Evolutionary conservation across 2,888 invertebrate species (phyloP), one percentile per base, ranked within the genome.

Genomic region (Bombyx huttoni): DNA sequence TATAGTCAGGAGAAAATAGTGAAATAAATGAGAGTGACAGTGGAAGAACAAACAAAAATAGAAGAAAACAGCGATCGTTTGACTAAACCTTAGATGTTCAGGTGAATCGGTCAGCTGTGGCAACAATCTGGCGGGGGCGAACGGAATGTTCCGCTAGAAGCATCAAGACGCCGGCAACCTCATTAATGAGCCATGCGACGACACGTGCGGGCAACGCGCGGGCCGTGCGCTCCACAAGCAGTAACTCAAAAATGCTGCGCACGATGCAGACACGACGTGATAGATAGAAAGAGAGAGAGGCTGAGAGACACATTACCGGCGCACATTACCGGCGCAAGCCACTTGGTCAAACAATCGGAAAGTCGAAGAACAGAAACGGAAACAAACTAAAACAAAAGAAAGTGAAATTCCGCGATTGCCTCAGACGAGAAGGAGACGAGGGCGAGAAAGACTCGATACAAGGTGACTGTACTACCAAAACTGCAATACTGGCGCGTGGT

Each of bases 401-500:
- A 67, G 61, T 57, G 64, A 70, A 85, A 85, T 84, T 84, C 81
- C 85, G 85, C 86, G 85, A 85, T 82, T 83, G 85, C 75, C 78
- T 78, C 77, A 82, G 81, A 81, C 76, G 68, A 79, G 77, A 78
- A 76, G 60, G 66, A 78, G 73, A 65, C 70, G 71, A 72, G 76
- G 72, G 73, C 73, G 75, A 78, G 72, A 63, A 71, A 67, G 63
- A 59, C 64, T 61, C 65, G 65, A 70, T 75, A 79, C 77, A 87
- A 89, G 91, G 91, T 92, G 92, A 91, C 92, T 92, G 93, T 95
- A 95, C 94, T 95, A 95, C 95, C 95, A 94, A 95, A 94, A 94
- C 95, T 95, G 94, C 94, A 94, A 94, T 95, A 95, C 92, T 95
- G 95, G 91, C 95, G 93, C 91, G 94, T 93, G 91, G 93, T 92